These are phyloP conservation scores for Porites rus DNA, from an alignment of 92 coral and sea anemone species.

Conservation along the genomic window DNA sequence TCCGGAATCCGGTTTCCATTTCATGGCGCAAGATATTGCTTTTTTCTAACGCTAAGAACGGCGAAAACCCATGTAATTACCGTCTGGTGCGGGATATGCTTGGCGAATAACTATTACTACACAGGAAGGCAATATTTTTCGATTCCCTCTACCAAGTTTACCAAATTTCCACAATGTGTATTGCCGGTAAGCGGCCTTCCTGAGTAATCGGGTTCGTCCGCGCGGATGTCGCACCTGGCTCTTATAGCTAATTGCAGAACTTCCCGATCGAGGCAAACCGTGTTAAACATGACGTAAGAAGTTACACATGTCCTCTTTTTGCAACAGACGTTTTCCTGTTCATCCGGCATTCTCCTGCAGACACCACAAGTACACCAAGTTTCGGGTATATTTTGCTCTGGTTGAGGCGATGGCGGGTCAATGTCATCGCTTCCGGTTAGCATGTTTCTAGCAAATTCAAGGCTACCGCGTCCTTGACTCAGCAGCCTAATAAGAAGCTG, in stretches of 20 bases:
- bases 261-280: conserved; percentile 59
- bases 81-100: conserved; percentile 71
- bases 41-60: conserved; percentile 15
- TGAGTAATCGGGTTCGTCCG: conserved; percentile 62
- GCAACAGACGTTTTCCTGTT: conserved; percentile 67
- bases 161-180: conserved; percentile 68
- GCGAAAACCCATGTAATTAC: conserved; percentile 72
- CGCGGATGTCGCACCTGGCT: conserved; percentile 76
- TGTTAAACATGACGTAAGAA: conserved; percentile 55
- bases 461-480: conserved; percentile 62
- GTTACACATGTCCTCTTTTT: conserved; percentile 63
- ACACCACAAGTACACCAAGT: conserved; percentile 76
- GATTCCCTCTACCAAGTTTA: conserved; percentile 64
- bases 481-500: conserved; percentile 33
- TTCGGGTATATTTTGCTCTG: not conserved
- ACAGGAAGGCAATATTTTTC: conserved; percentile 70
- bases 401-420: not conserved
- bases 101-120: conserved; percentile 52
- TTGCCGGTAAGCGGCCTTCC: conserved; percentile 72
- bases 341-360: conserved; percentile 60
- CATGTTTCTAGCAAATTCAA: conserved; percentile 60
- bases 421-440: conserved; percentile 1
- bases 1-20: no score
- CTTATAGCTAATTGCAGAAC: conserved; percentile 62
- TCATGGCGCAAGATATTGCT: no score